Evolutionary conservation across 2,888 invertebrate genomes (phyloP).

Genomic region (Aplocera efformata): DNA sequence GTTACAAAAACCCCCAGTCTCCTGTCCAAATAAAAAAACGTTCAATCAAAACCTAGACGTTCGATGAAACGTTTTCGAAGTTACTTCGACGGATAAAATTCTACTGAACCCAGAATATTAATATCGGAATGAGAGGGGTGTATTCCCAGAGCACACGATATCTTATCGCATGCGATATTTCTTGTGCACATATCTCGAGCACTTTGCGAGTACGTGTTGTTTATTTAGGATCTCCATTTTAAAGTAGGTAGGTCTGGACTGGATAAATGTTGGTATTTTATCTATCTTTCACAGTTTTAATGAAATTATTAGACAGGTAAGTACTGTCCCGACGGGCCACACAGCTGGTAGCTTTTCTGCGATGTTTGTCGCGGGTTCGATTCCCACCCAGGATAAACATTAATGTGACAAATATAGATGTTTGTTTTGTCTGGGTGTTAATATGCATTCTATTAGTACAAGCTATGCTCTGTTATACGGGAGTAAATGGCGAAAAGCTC

Average conservation of each 20-base stretch:
- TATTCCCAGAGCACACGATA: conserved; percentile 31
- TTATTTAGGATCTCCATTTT: conserved; percentile 24
- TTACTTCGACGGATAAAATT: conserved; percentile 11
- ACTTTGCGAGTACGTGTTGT: conserved; percentile 18
- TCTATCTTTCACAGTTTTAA: no score
- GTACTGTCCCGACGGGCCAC: no score
- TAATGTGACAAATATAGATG: no score
- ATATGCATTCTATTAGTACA: no score
- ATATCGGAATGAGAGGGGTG: conserved; percentile 50
- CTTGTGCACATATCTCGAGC: conserved; percentile 31
- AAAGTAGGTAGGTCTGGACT: neutral
- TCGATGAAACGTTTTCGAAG: conserved; percentile 3
- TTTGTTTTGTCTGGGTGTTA: no score
- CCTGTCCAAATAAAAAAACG: neutral
- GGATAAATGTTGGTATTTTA: no score
- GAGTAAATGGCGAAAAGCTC: no score
- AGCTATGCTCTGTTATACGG: no score
- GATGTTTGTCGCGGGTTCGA: no score
- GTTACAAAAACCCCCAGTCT: neutral
- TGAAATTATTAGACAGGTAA: no score
- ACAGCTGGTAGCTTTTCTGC: no score
- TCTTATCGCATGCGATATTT: conserved; percentile 32
- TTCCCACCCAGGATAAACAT: no score
- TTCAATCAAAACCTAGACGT: conserved; percentile 14
- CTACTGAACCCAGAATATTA: conserved; percentile 41